Percentiles rank a stretch among this genome's conserved stretches.
phyloP scores from a whole-genome alignment of 2,888 invertebrate species.

The Platypus cylindrus region DNA sequence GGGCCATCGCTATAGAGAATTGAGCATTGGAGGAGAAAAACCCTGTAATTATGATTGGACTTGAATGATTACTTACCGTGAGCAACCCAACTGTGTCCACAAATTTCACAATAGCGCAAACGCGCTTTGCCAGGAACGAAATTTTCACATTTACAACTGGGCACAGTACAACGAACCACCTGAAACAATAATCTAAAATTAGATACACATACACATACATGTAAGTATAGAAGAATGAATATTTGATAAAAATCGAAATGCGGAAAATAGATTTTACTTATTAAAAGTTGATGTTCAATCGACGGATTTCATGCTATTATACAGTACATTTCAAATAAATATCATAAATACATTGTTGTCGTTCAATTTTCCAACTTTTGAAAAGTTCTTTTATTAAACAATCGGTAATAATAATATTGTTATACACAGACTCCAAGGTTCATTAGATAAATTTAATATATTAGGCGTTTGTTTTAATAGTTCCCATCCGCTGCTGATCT shows the following conservation, averaged over 20 bases:
- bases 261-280: too few relatives aligned
- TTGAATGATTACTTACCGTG: conserved; percentile 49
- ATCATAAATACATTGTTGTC: conserved; percentile 5
- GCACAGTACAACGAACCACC: conserved; percentile 54
- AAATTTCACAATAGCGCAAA: conserved; percentile 54
- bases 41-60: too few relatives aligned
- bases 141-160: conserved; percentile 53
- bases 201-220: too few relatives aligned
- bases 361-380: conserved; percentile 3
- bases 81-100: conserved; percentile 62
- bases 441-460: conserved; percentile 10
- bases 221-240: too few relatives aligned
- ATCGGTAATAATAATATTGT: conserved; percentile 8
- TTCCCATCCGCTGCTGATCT: too few relatives aligned
- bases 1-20: too few relatives aligned
- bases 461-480: conserved; percentile 12
- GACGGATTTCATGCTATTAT: too few relatives aligned
- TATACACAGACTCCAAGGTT: conserved; percentile 6
- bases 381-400: conserved; percentile 6
- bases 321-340: conserved; percentile 3
- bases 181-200: too few relatives aligned
- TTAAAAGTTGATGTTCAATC: too few relatives aligned
- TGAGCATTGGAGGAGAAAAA: too few relatives aligned
- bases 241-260: too few relatives aligned
- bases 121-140: conserved; percentile 55